These are phyloP conservation scores for Leucophenga varia DNA, from an alignment of 1,140 invertebrate genomes.

Conservation along the genomic window DNA sequence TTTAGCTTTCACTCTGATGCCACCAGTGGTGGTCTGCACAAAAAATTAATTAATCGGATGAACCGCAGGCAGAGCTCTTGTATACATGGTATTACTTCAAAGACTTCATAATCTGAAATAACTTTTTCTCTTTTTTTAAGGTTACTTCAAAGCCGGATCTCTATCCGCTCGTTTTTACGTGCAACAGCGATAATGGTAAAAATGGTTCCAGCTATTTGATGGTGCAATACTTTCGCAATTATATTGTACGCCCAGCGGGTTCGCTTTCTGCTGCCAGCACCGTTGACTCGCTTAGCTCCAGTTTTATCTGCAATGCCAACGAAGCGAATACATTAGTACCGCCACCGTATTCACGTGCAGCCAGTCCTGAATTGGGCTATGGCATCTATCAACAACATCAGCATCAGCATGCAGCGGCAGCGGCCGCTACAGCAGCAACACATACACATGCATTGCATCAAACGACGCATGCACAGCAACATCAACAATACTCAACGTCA, in stretches of 20 bases:
- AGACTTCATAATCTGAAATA: no score
- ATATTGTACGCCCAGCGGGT: slow-evolving; percentile 69
- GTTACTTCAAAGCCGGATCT: slow-evolving; percentile 82
- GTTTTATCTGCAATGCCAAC: slow-evolving; percentile 79
- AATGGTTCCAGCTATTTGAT: slow-evolving; percentile 74
- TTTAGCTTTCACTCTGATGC: no score
- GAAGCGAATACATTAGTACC: slow-evolving; percentile 78
- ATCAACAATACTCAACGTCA: not conserved
- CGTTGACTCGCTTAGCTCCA: slow-evolving; percentile 77
- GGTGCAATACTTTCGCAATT: slow-evolving; percentile 79
- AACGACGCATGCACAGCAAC: not conserved
- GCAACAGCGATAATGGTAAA: slow-evolving; percentile 64
- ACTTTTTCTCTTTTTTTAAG: slow-evolving; percentile 56
- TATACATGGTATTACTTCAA: no score
- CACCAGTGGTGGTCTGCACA: no score
- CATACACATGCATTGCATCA: not conserved
- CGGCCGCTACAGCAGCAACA: slow-evolving; percentile 3
- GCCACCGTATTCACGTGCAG: slow-evolving; percentile 77
- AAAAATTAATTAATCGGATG: no score
- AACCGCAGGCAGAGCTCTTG: no score
- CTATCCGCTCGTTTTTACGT: slow-evolving; percentile 79
- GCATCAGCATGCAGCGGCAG: slow-evolving; percentile 8
- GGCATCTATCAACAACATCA: slow-evolving; percentile 45
- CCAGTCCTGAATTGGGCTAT: slow-evolving; percentile 66
- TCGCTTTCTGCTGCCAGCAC: slow-evolving; percentile 79